Conservation (phyloP, 2,113 vertebrate species). For the Platysternon megacephalum region DNA sequence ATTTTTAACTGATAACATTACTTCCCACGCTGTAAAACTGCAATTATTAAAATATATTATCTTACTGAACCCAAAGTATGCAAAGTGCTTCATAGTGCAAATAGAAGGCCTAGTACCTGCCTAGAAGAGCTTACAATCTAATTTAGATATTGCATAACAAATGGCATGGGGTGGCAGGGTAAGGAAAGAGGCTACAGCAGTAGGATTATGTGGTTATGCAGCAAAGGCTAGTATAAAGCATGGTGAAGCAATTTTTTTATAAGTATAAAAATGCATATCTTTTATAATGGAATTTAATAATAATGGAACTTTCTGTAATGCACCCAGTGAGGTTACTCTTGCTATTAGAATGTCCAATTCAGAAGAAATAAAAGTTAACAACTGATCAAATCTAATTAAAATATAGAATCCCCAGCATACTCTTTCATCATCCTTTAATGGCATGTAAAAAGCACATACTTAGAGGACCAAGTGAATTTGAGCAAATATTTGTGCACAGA, state of each 20-base stretch:
- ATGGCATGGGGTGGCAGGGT: background rate
- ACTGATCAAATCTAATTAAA: slow-evolving; percentile 71
- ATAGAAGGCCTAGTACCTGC: background rate
- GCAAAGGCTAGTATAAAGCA: background rate
- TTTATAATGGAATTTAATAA: background rate
- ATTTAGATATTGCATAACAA: background rate
- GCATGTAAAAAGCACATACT: slow-evolving; percentile 33
- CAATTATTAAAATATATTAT: background rate
- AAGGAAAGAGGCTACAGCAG: background rate
- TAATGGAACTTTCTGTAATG: slow-evolving; percentile 35
- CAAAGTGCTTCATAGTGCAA: background rate
- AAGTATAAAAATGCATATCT: background rate
- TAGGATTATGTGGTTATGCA: background rate
- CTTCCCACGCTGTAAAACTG: background rate
- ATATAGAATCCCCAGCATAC: slow-evolving; percentile 58
- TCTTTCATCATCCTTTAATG: slow-evolving; percentile 62
- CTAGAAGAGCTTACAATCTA: background rate
- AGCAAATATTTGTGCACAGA: slow-evolving; percentile 45
- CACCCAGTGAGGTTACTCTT: slow-evolving; percentile 14
- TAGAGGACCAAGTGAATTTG: slow-evolving; percentile 50
- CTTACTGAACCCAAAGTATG: background rate
- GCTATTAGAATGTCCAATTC: slow-evolving; percentile 55
- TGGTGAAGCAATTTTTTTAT: background rate
- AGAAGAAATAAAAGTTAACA: slow-evolving; percentile 70
- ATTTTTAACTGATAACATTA: background rate